Evolutionary conservation across 2,113 vertebrate genomes (phyloP).

Genomic region (Elephantulus edwardii): DNA sequence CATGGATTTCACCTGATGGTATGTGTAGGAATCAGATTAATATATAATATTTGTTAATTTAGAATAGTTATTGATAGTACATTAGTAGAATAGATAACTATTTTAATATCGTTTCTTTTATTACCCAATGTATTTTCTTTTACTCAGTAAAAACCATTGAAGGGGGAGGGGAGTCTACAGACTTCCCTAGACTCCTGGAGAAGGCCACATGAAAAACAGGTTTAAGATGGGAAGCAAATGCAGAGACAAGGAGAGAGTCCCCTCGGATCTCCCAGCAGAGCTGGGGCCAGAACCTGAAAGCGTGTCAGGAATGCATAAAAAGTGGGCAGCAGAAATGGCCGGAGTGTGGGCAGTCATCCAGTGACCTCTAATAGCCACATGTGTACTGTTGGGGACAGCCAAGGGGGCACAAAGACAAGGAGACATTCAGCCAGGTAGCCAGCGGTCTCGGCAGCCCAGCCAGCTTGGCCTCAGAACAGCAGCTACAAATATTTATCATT

Average conservation of each 20-base stretch:
- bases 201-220: background rate
- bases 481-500: slow-evolving; percentile 55
- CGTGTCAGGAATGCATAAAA: background rate
- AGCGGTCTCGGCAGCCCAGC: background rate
- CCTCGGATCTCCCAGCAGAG: background rate
- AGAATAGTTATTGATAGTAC: too few relatives aligned
- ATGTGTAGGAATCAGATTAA: too few relatives aligned
- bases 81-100: too few relatives aligned
- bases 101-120: background rate
- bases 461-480: background rate
- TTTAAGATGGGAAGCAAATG: background rate
- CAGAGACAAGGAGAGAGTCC: background rate
- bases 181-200: background rate
- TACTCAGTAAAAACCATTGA: background rate
- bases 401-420: background rate
- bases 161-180: background rate
- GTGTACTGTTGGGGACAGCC: background rate
- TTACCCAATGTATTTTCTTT: background rate
- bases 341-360: too few relatives aligned
- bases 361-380: background rate
- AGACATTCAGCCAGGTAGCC: background rate
- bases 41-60: too few relatives aligned
- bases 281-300: background rate
- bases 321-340: background rate
- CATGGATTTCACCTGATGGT: too few relatives aligned